phyloP scores from a whole-genome alignment of 2,888 invertebrate species.

The Brassicogethes aeneus region DNA sequence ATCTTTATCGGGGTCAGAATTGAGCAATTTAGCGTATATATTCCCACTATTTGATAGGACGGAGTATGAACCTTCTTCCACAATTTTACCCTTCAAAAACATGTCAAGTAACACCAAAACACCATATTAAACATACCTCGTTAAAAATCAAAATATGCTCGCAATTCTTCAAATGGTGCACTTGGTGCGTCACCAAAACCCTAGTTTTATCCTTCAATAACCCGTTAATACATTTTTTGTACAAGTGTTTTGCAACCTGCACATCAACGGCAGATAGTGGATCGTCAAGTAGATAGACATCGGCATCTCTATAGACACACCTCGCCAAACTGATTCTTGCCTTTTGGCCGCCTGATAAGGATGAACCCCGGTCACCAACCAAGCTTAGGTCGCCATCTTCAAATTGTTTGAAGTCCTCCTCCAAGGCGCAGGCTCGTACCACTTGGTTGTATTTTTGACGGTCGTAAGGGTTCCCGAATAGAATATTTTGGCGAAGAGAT shows the following conservation, averaged over 20 bases:
- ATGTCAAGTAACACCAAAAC: no score
- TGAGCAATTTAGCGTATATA: not conserved
- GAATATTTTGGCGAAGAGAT: conserved; percentile 70
- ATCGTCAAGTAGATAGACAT: conserved; percentile 72
- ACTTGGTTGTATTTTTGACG: conserved; percentile 47
- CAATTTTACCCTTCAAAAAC: no score
- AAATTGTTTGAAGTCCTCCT: conserved; percentile 61
- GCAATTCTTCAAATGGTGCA: conserved; percentile 60
- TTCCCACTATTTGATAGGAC: not conserved
- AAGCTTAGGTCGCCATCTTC: conserved; percentile 59
- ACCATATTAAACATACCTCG: no score
- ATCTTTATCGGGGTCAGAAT: not conserved
- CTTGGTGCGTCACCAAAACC: conserved; percentile 72
- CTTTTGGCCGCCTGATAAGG: conserved; percentile 69
- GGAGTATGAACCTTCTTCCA: not conserved
- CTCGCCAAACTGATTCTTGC: conserved; percentile 59
- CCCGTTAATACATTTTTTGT: conserved; percentile 62
- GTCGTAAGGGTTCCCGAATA: conserved; percentile 61
- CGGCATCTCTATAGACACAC: conserved; percentile 57
- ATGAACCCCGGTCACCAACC: conserved; percentile 67
- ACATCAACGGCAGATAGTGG: conserved; percentile 75
- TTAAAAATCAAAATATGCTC: conserved; percentile 47
- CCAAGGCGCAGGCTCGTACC: conserved; percentile 49
- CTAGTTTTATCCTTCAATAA: conserved; percentile 55
- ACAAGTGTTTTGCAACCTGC: conserved; percentile 64